These are phyloP conservation scores for Osmerus mordax DNA, from an alignment of 2,113 vertebrate species.

Conservation along the genomic window DNA sequence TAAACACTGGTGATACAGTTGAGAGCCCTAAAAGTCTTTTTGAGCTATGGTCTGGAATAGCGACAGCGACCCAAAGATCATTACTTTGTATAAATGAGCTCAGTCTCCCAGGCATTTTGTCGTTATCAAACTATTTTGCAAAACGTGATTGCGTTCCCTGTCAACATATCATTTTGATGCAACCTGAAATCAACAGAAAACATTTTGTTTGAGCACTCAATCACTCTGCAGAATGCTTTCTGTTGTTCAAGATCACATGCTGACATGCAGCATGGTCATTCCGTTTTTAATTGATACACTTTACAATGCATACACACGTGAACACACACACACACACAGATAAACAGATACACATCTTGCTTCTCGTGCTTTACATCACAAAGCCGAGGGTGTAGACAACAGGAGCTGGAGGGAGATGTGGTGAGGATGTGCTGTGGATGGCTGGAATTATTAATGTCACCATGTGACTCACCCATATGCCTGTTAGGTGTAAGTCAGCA, in stretches of 20 bases:
- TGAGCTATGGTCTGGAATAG: too few species aligned
- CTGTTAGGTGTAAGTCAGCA: slow-evolving; percentile 45
- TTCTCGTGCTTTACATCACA: slow-evolving; percentile 37
- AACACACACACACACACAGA: slow-evolving; percentile 12
- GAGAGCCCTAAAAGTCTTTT: not conserved
- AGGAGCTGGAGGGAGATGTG: slow-evolving; percentile 37
- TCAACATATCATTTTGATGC: too few species aligned
- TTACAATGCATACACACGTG: not conserved
- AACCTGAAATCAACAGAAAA: too few species aligned
- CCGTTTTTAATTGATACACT: too few species aligned
- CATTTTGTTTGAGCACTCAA: too few species aligned
- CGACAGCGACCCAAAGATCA: too few species aligned
- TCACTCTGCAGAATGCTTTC: not conserved
- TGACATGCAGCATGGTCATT: too few species aligned
- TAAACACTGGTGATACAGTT: slow-evolving; percentile 7
- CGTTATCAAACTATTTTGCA: too few species aligned
- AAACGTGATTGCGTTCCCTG: too few species aligned
- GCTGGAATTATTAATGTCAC: slow-evolving; percentile 50
- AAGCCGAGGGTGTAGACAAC: slow-evolving; percentile 53
- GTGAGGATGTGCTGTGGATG: slow-evolving; percentile 15
- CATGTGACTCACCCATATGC: slow-evolving; percentile 51
- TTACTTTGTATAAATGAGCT: too few species aligned
- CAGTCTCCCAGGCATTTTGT: too few species aligned
- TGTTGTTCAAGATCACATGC: not conserved
- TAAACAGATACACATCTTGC: too few species aligned